Evolutionary conservation across 2,113 vertebrate genomes (phyloP).

Genomic region (Hyla sarda): DNA sequence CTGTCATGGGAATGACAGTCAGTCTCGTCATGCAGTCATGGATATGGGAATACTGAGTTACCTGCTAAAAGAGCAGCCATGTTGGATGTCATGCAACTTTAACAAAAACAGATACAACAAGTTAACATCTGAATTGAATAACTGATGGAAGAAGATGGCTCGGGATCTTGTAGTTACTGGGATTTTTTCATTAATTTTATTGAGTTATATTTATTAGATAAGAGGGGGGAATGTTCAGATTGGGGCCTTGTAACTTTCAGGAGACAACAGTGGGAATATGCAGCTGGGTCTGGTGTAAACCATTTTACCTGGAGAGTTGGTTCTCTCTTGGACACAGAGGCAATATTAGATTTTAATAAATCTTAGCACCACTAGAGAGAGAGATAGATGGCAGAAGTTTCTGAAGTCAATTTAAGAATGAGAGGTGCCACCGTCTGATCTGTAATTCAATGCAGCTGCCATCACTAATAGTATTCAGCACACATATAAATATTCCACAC

Average conservation of each 20-base stretch:
- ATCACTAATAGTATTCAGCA: not conserved
- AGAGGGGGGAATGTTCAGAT: not conserved
- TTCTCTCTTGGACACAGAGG: not conserved
- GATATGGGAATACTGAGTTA: too few species aligned
- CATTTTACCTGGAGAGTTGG: not conserved
- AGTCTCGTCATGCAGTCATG: not conserved
- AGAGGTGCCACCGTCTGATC: not conserved
- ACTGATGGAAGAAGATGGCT: too few species aligned
- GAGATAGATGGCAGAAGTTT: not conserved
- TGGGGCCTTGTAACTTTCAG: not conserved
- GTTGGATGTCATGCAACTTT: not conserved
- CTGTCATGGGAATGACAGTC: not conserved
- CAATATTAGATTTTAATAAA: constrained; percentile 32
- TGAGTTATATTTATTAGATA: too few species aligned
- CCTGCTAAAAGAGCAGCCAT: not conserved
- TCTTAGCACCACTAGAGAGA: constrained; percentile 28
- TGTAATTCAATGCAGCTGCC: not conserved
- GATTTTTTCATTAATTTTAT: too few species aligned
- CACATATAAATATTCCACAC: not conserved
- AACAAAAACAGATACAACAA: not conserved
- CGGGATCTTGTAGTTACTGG: too few species aligned
- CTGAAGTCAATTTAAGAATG: constrained; percentile 23
- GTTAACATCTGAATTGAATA: not conserved
- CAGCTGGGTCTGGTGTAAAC: not conserved
- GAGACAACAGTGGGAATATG: not conserved